Conservation (phyloP, 2,888 invertebrate genomes). For the Portevinia maculata region DNA sequence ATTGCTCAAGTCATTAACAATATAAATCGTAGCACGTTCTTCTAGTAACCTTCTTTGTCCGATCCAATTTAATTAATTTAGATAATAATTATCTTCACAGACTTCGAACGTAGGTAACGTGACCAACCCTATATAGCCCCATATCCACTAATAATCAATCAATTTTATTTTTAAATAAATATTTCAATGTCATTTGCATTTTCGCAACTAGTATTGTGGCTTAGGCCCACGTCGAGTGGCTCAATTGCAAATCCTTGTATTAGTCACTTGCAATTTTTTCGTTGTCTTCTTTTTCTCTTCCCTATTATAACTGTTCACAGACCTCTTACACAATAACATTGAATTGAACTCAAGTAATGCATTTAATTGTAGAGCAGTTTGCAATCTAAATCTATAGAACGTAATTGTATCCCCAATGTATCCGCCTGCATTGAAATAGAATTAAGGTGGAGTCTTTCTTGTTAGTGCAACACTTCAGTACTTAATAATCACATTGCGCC, state of each 20-base stretch:
- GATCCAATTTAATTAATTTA: constrained; percentile 26
- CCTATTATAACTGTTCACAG: constrained; percentile 31
- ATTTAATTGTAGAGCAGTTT: constrained; percentile 27
- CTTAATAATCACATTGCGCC: constrained; percentile 66
- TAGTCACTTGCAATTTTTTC: constrained; percentile 33
- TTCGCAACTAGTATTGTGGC: neutral
- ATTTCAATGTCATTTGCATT: constrained; percentile 38
- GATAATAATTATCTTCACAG: neutral
- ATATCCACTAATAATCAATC: constrained; percentile 18
- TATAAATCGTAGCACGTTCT: neutral
- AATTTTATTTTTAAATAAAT: constrained; percentile 33
- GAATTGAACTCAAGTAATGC: constrained; percentile 25
- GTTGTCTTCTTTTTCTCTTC: neutral
- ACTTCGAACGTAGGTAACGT: constrained; percentile 1
- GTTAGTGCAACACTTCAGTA: constrained; percentile 49
- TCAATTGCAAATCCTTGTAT: constrained; percentile 33
- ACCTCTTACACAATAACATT: constrained; percentile 49
- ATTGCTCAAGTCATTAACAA: neutral
- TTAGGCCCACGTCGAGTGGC: constrained; percentile 18
- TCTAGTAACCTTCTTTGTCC: constrained; percentile 33
- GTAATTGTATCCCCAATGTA: constrained; percentile 25
- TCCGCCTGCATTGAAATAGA: constrained; percentile 24
- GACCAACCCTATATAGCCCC: constrained; percentile 22
- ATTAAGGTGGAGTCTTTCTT: constrained; percentile 66
- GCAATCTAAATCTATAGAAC: constrained; percentile 21